phyloP scores from a whole-genome alignment of 2,113 vertebrate species.

The Paradoxurus hermaphroditus region DNA sequence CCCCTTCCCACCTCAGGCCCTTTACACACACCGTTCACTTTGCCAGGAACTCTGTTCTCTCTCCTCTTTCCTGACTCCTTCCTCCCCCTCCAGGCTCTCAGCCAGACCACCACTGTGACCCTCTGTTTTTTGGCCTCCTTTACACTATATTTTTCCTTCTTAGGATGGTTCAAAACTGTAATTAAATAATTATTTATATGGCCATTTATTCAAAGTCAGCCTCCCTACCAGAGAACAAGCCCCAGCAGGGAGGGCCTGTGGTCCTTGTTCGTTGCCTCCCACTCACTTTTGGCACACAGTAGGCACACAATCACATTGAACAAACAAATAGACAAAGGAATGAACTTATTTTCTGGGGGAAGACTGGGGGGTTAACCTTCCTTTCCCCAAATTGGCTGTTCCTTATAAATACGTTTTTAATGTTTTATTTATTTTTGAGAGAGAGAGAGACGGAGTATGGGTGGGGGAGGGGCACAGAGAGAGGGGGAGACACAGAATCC shows the following conservation, averaged over 20 bases:
- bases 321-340: neutral
- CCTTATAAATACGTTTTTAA: too few species aligned
- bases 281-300: neutral
- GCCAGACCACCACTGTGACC: neutral
- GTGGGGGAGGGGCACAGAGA: too few species aligned
- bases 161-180: neutral
- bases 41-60: neutral
- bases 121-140: neutral
- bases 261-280: neutral
- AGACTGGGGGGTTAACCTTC: too few species aligned
- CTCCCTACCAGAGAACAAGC: neutral
- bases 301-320: neutral
- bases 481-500: too few species aligned
- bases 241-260: neutral
- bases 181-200: constrained; percentile 20
- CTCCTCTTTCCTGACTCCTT: neutral
- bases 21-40: neutral
- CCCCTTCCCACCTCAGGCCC: neutral
- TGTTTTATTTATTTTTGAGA: too few species aligned
- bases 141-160: neutral
- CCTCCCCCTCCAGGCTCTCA: neutral
- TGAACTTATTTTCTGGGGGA: neutral
- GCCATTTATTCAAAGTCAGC: neutral
- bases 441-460: too few species aligned
- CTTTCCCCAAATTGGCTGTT: neutral